A percentile compares a stretch with the other conserved stretches of the same genome.
phyloP scores from a whole-genome alignment of 2,888 invertebrate genomes.

The Eupithecia subfuscata region DNA sequence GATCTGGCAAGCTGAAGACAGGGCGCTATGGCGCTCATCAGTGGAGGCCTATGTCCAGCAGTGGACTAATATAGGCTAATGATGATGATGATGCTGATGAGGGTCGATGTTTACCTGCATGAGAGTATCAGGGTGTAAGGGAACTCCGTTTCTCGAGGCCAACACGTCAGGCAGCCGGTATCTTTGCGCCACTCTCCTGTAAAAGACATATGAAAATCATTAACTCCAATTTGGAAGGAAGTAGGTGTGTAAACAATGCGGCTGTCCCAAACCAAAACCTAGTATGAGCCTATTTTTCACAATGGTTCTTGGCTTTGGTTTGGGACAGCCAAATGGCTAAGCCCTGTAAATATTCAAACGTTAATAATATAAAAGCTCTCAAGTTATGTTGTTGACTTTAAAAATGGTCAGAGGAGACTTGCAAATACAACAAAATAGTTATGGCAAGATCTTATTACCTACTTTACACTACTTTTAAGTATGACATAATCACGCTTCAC shows the following conservation, averaged over 20 bases:
- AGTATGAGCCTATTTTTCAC: no score
- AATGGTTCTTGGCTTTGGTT: no score
- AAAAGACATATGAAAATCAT: background rate
- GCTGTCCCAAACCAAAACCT: no score
- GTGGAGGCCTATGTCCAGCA: no score
- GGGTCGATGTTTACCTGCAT: slow-evolving; percentile 17
- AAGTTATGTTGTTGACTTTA: background rate
- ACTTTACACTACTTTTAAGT: background rate
- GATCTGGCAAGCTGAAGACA: no score
- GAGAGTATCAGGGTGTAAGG: slow-evolving; percentile 42
- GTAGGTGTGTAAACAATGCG: background rate
- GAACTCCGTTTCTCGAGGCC: slow-evolving; percentile 7
- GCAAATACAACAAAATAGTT: background rate
- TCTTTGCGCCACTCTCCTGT: slow-evolving; percentile 5
- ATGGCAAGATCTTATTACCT: background rate
- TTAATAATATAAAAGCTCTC: background rate
- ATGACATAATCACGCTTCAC: background rate
- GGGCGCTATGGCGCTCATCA: no score
- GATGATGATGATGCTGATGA: no score
- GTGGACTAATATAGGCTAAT: no score
- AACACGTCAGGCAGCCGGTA: background rate
- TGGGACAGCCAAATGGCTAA: no score
- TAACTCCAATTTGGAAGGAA: background rate
- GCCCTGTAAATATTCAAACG: background rate
- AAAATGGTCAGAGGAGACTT: background rate